Conservation (phyloP, 2,888 invertebrate genomes). For the Congeria kusceri region DNA sequence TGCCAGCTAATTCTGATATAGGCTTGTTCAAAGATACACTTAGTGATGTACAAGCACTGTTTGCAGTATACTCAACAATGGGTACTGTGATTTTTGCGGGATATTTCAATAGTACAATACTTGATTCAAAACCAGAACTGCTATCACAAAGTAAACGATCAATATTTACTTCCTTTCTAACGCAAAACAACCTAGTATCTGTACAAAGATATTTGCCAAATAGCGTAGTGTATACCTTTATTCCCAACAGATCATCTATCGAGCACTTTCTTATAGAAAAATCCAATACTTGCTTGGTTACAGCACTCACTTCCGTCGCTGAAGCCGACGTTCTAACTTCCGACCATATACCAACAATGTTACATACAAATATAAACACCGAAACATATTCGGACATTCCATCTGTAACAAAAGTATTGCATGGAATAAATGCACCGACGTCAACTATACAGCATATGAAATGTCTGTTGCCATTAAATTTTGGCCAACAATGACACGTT, state of each 20-base stretch:
- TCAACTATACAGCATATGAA: too few relatives aligned
- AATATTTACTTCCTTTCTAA: background rate
- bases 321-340: constrained; percentile 2
- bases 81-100: background rate
- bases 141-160: background rate
- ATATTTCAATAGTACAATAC: constrained; percentile 3
- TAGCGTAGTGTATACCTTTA: constrained; percentile 16
- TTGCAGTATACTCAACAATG: background rate
- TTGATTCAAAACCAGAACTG: background rate
- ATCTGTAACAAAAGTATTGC: too few relatives aligned
- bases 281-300: background rate
- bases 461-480: background rate
- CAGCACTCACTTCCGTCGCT: background rate
- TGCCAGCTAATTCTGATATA: background rate
- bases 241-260: background rate
- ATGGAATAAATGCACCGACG: too few relatives aligned
- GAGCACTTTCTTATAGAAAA: constrained; percentile 24
- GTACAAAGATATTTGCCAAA: background rate
- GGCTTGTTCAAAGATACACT: background rate
- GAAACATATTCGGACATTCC: too few relatives aligned
- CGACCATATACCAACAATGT: constrained; percentile 13
- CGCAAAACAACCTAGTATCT: constrained; percentile 5
- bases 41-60: background rate
- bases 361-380: too few relatives aligned
- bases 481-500: background rate